Percentiles rank a stretch among this genome's conserved stretches.
phyloP scores from a whole-genome alignment of 2,888 invertebrate species.

The Amphipoea lucens region DNA sequence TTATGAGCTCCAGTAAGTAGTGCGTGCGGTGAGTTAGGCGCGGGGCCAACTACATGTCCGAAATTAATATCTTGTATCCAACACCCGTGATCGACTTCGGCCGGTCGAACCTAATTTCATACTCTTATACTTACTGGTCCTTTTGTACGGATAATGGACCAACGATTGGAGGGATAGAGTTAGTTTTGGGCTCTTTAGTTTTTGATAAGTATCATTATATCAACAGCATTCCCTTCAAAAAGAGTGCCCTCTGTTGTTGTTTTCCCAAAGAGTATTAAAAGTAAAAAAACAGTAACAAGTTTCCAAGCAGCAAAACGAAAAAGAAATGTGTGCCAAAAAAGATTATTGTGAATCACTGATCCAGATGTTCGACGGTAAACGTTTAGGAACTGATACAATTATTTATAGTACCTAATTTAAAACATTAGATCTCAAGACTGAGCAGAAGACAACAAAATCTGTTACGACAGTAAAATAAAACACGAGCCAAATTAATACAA shows the following conservation, averaged over 20 bases:
- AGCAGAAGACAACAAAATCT: conserved; percentile 23
- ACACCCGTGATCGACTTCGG: conserved; percentile 71
- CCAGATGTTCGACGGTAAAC: conserved; percentile 38
- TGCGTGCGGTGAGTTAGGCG: conserved; percentile 81
- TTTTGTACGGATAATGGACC: conserved; percentile 1
- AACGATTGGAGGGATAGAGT: background rate
- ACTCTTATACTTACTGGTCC: conserved; percentile 20
- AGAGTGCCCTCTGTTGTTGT: background rate
- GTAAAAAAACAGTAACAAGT: conserved; percentile 12
- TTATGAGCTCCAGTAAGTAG: conserved; percentile 82
- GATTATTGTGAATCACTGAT: conserved; percentile 33
- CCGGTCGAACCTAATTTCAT: conserved; percentile 66
- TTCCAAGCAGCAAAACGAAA: conserved; percentile 10
- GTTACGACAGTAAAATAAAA: conserved; percentile 35
- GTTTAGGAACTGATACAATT: conserved; percentile 33
- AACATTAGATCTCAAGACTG: conserved; percentile 27
- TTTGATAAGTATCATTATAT: background rate
- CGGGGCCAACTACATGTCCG: conserved; percentile 82
- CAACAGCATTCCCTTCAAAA: background rate
- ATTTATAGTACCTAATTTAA: conserved; percentile 33
- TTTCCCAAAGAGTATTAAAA: background rate
- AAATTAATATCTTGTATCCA: conserved; percentile 80
- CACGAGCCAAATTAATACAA: conserved; percentile 44
- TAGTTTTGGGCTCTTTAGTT: background rate
- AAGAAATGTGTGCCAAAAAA: conserved; percentile 38